These are phyloP conservation scores for Pangasianodon hypophthalmus DNA, from an alignment of 2,113 vertebrate species.

Conservation along the genomic window DNA sequence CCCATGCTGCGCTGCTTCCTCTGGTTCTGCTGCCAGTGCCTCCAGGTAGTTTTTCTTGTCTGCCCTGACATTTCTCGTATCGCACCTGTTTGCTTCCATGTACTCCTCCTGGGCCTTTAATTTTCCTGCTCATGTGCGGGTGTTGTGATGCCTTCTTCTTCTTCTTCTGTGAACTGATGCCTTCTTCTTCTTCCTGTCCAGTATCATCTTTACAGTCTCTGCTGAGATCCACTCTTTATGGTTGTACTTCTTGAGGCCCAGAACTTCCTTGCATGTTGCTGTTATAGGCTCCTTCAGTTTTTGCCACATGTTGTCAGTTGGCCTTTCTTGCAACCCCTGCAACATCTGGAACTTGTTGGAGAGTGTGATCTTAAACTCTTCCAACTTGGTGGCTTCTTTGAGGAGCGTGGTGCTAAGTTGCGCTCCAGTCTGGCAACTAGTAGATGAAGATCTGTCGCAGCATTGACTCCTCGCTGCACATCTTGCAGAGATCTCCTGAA, in stretches of 20 bases:
- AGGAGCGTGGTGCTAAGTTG: neutral
- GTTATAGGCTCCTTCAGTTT: neutral
- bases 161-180: neutral
- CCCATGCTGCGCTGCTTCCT: neutral
- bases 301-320: too few relatives aligned
- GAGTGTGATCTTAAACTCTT: neutral
- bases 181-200: neutral
- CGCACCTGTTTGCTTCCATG: neutral
- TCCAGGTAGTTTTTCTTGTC: neutral
- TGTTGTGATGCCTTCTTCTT: neutral
- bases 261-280: neutral
- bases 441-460: neutral
- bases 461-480: neutral
- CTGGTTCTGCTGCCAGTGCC: neutral
- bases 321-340: neutral
- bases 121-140: neutral
- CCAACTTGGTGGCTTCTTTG: neutral
- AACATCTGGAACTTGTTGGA: neutral
- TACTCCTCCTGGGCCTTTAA: neutral
- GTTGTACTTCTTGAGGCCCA: neutral
- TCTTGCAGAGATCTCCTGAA: neutral
- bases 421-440: neutral
- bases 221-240: neutral
- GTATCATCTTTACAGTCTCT: neutral
- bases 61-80: neutral